These are phyloP conservation scores for Lucilia cuprina DNA, from an alignment of 1,140 invertebrate species.

Conservation along the genomic window DNA sequence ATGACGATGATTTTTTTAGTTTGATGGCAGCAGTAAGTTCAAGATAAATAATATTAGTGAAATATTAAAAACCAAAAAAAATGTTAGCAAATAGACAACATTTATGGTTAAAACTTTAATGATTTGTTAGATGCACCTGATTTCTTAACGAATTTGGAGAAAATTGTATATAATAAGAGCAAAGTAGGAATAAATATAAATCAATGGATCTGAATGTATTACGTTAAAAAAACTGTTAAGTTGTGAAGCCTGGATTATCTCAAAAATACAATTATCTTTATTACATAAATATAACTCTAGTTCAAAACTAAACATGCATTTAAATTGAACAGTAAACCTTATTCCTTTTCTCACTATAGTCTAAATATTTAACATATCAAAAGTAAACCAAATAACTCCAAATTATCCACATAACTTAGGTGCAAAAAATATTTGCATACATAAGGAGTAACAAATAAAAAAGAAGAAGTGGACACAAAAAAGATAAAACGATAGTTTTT, in stretches of 20 bases:
- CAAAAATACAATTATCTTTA: no score
- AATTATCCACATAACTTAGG: neutral
- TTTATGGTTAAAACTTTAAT: neutral
- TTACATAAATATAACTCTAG: no score
- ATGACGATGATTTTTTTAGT: neutral
- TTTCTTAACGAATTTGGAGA: neutral
- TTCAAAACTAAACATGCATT: no score
- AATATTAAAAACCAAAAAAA: neutral
- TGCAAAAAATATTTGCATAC: neutral
- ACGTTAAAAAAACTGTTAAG: no score
- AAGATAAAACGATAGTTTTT: neutral
- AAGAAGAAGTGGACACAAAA: neutral
- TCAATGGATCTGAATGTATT: no score
- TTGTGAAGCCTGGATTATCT: no score
- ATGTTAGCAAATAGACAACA: neutral
- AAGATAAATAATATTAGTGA: neutral
- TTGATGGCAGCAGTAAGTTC: neutral
- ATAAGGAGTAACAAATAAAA: neutral
- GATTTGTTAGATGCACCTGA: conserved; percentile 14
- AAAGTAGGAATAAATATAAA: no score
- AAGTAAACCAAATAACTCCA: neutral
- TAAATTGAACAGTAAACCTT: no score
- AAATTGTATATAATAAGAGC: neutral
- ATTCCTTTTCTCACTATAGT: neutral
- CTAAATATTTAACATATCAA: neutral